phyloP scores from a whole-genome alignment of 2,888 invertebrate species.

The Coleophora deauratella region DNA sequence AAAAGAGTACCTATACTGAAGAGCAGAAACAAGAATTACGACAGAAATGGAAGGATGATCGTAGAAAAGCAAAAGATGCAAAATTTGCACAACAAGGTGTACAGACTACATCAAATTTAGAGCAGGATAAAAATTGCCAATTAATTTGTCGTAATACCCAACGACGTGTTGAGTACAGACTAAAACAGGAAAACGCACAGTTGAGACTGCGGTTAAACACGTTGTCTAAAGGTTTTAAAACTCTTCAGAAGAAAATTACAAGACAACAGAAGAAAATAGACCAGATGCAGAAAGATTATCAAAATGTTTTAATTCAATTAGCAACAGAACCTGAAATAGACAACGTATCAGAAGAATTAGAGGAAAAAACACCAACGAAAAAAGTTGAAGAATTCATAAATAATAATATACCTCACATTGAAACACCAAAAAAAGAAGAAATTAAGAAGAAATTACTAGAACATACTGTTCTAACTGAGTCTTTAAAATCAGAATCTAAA shows the following conservation, averaged over 20 bases:
- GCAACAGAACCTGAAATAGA: background rate
- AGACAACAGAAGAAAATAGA: slow-evolving; percentile 8
- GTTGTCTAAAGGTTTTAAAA: slow-evolving; percentile 6
- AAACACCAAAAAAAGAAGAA: slow-evolving; percentile 3
- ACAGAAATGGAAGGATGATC: background rate
- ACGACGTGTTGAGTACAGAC: background rate
- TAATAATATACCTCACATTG: slow-evolving; percentile 7
- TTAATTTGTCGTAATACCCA: background rate
- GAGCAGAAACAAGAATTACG: slow-evolving; percentile 1
- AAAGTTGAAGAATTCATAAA: slow-evolving; percentile 10
- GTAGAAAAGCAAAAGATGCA: background rate
- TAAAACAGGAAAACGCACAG: background rate
- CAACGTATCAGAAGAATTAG: slow-evolving; percentile 7
- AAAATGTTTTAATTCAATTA: slow-evolving; percentile 5
- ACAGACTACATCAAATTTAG: background rate
- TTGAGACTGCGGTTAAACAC: background rate
- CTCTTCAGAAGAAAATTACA: slow-evolving; percentile 7
- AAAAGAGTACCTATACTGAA: background rate
- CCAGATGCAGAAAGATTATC: slow-evolving; percentile 6
- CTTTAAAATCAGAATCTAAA: slow-evolving; percentile 4
- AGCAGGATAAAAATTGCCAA: background rate
- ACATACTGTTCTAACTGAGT: slow-evolving; percentile 4
- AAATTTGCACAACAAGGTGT: background rate
- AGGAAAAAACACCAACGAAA: slow-evolving; percentile 11
- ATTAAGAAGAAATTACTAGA: slow-evolving; percentile 7